Base-by-base conservation (phyloP, 2,888 invertebrate species). In the Drosophila falleni region DNA sequence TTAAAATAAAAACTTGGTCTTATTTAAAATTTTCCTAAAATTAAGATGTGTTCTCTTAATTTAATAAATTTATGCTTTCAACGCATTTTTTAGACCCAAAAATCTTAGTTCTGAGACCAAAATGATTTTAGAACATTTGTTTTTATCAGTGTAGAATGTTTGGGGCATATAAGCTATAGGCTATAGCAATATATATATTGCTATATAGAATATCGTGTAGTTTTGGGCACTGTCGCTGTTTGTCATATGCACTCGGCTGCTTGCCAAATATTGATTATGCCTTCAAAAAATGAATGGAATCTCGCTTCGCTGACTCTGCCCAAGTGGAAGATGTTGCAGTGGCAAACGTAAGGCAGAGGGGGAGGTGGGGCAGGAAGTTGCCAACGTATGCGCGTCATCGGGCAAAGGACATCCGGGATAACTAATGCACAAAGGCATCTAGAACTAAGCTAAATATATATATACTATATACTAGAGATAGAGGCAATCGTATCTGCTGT, bases 241-340 rank as follows among this genome's bases (percentile, higher is more conserved):
- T 88, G 86, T 86, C 86, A 86, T 88, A 85, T 87, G 80, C 80
- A 74, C 80, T 86, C 87, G 86, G 86, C 86, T 74, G 67, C 47
- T 80, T 86, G 86, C 86, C 86, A 86, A 86, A 84, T 86, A 86
- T 86, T 86, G 86, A 86, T 86, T 86, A 71, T 81, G 78, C 73
- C 73, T 84, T 78, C 80, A 76, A 84, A 86, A 87, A 78, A 81
- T 86, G 86, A 86, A 86, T 86, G 87, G 87, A 86, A 88, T 39
- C 80, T 83, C 81, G 87, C 86, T 81, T 81, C 76, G 76, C 71
- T 86, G 88, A 76, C 56, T 81, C 47, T 63, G 68, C 56, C 70
- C 41, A 70, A 75, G 71, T 74, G 68, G 26, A 37, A 26, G 47
- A 15, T 37, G 53, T 9, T 51, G 41, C 10, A 33, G 44, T 4